Evolutionary conservation across 1,140 invertebrate genomes (phyloP), one percentile per base, ranked within the genome.

Genomic region (Pseudoatta argentina): DNA sequence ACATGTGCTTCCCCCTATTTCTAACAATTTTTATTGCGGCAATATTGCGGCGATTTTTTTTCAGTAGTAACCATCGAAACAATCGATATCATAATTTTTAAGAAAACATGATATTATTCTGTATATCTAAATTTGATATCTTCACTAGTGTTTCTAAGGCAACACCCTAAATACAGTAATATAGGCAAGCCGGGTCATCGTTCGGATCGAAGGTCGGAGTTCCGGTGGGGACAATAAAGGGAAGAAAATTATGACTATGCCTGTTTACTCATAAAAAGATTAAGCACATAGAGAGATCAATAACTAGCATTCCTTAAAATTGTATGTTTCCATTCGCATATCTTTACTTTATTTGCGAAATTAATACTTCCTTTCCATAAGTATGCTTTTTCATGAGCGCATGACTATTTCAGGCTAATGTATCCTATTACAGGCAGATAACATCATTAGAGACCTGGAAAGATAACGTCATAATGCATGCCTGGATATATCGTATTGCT

Each of bases 121-220:
- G 1, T 8, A 27, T 71, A 39, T 81, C 34, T 81, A 21, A 44
- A 34, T 71, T 39, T 71, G 34, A 57, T 81, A 59, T 71, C 53
- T 67, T 71, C 34, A n/a, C 21, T 34, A 71, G 66, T 71, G 78
- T 81, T 81, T 81, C 78, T 81, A 81, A 81, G 78, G 78, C 66
- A 81, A 81, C 78, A 81, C 78, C 66, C 78, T 59, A 81, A 71
- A 71, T 81, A 81, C 34, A 39, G 16, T 81, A 71, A 81, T 81
- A 57, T 27, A 57, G 27, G 30, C 66, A 57, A 81, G 64, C 10
- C 51, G 51, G 53, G 78, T 81, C 66, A 81, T 71, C 51, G 64
- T 71, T 57, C 77, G 78, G 55, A 51, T 69, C 48, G 63, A 4
- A 69, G 78, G 66, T 57, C 34, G 53, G 18, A 55, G 34, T 81